These are phyloP conservation scores for Sweltsa coloradensis DNA, from an alignment of 1,140 invertebrate species.

Conservation along the genomic window DNA sequence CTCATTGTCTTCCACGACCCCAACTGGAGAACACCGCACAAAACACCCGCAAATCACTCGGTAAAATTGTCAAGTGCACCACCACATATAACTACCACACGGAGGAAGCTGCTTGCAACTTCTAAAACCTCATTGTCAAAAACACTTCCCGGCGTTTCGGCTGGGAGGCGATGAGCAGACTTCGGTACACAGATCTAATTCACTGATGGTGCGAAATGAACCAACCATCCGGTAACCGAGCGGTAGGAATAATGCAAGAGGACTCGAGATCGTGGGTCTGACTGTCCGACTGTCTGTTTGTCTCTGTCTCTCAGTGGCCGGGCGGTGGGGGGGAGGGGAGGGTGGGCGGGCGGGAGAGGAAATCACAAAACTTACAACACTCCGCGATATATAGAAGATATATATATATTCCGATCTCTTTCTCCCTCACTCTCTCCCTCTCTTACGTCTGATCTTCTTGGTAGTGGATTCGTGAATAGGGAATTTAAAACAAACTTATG, in stretches of 20 bases:
- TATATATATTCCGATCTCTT: slow-evolving; percentile 1
- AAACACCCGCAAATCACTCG: slow-evolving; percentile 24
- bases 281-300: slow-evolving; percentile 14
- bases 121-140: slow-evolving; percentile 4
- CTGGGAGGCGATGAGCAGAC: no score
- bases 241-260: background rate
- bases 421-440: background rate
- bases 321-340: background rate
- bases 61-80: no score
- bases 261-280: slow-evolving; percentile 3
- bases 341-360: slow-evolving; percentile 5
- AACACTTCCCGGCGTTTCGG: background rate
- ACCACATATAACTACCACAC: no score
- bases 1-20: slow-evolving; percentile 20
- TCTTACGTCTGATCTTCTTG: no score
- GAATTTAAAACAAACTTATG: no score
- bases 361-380: slow-evolving; percentile 6
- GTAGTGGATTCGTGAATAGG: no score
- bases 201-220: no score
- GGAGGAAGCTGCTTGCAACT: slow-evolving; percentile 2
- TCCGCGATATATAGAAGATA: background rate
- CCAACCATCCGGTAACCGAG: background rate
- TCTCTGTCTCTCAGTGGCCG: slow-evolving; percentile 6
- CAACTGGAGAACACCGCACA: slow-evolving; percentile 31
- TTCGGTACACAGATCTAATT: no score